phyloP scores from a whole-genome alignment of 2,113 vertebrate species.

The Noturus placidus region DNA sequence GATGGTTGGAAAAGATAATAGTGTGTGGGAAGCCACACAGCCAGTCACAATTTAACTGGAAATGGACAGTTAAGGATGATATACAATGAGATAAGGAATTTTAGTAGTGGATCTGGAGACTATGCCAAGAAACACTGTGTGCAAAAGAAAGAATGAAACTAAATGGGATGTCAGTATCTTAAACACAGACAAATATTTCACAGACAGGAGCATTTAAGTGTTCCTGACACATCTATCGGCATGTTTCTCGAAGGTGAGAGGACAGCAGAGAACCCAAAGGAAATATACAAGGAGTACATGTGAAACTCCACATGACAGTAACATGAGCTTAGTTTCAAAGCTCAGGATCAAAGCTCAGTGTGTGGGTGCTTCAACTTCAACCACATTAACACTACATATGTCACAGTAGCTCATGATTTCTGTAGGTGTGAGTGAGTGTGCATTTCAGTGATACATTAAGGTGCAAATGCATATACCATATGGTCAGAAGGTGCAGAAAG shows the following conservation, averaged over 20 bases:
- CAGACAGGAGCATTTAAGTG: not conserved
- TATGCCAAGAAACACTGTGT: not conserved
- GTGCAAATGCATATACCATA: constrained; percentile 4
- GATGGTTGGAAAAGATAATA: not conserved
- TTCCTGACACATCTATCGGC: not conserved
- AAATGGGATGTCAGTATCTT: not conserved
- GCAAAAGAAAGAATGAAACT: not conserved
- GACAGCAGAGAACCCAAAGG: not conserved
- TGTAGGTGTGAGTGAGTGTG: not conserved
- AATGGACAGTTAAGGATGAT: not conserved
- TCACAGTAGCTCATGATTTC: not conserved
- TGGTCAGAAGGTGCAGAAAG: not conserved
- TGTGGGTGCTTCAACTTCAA: constrained; percentile 1
- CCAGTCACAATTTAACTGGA: not conserved
- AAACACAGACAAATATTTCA: not conserved
- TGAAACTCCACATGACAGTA: constrained; percentile 12
- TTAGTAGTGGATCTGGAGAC: not conserved
- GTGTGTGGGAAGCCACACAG: not conserved
- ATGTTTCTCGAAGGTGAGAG: not conserved
- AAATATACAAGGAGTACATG: not conserved
- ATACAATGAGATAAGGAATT: not conserved
- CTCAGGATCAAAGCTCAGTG: constrained; percentile 15
- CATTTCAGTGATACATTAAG: not conserved
- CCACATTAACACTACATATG: not conserved
- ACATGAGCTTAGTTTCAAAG: constrained; percentile 9